Percentiles rank a stretch among this genome's conserved stretches.
These are phyloP conservation scores for Ephydatia muelleri DNA, from an alignment of 37 sponge, comb jelly and placozoan species.

Conservation along the genomic window DNA sequence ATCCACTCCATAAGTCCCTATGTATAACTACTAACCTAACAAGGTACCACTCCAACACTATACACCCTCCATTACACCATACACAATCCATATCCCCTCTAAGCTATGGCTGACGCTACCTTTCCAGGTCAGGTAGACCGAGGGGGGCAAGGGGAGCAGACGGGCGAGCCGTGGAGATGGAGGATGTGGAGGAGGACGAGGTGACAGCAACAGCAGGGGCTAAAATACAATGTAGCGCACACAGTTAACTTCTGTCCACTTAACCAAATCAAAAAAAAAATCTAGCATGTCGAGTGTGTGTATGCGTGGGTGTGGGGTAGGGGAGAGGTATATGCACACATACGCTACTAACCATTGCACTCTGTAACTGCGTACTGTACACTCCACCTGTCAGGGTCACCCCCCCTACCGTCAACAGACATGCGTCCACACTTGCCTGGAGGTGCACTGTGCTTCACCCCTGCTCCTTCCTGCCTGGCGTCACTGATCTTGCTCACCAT, in stretches of 20 bases:
- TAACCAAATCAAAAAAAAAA: too few species aligned
- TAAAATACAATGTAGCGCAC: too few species aligned
- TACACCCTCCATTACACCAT: too few species aligned
- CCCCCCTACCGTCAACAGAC: neutral
- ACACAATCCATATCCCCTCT: neutral
- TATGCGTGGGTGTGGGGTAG: neutral
- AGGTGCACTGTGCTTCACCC: constrained; percentile 43
- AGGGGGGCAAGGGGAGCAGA: neutral
- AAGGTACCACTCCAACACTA: too few species aligned
- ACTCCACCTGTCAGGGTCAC: too few species aligned
- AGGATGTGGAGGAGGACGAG: neutral
- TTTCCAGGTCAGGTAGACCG: neutral
- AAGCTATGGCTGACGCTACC: neutral
- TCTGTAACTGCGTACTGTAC: too few species aligned
- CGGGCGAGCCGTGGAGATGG: neutral
- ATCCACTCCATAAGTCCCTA: too few species aligned
- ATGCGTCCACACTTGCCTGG: neutral
- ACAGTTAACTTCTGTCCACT: too few species aligned
- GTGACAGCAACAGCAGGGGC: neutral
- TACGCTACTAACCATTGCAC: too few species aligned
- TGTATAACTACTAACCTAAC: too few species aligned
- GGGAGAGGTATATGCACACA: neutral
- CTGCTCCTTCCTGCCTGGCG: constrained; percentile 56
- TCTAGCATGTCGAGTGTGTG: too few species aligned
- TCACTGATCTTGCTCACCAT: constrained; percentile 62